A percentile compares a stretch with the other conserved stretches of the same genome.
Evolutionary conservation across 1,140 invertebrate species (phyloP).

Genomic region (Batillaria attramentaria): DNA sequence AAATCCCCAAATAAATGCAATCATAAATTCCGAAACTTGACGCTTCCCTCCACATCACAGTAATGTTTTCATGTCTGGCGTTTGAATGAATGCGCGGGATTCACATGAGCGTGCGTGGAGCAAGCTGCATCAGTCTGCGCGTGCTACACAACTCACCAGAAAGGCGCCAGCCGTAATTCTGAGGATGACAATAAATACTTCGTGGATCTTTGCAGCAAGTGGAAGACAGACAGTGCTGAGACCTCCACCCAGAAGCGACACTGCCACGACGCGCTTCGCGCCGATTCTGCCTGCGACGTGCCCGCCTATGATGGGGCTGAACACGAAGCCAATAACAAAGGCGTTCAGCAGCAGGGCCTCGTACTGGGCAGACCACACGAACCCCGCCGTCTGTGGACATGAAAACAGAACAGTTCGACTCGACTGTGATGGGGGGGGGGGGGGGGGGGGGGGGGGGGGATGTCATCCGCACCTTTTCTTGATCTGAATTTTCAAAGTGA

Average conservation of each 20-base stretch:
- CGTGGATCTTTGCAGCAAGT: conserved; percentile 16
- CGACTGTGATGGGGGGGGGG: too few species aligned
- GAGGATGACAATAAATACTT: conserved; percentile 10
- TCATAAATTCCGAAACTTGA: too few species aligned
- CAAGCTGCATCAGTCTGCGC: too few species aligned
- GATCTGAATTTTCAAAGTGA: neutral
- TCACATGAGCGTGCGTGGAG: too few species aligned
- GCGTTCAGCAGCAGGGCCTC: conserved; percentile 85
- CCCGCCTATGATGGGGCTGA: conserved; percentile 82
- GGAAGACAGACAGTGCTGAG: conserved; percentile 31
- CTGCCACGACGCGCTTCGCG: conserved; percentile 53
- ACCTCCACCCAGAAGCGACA: conserved; percentile 26
- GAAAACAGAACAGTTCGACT: neutral
- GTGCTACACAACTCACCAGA: conserved; percentile 31
- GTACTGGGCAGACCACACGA: conserved; percentile 29
- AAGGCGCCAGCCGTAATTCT: conserved; percentile 21
- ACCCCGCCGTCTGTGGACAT: conserved; percentile 9
- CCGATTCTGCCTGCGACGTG: conserved; percentile 77
- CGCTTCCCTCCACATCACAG: too few species aligned
- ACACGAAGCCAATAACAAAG: conserved; percentile 84
- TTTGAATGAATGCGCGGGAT: too few species aligned
- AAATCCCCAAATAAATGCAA: too few species aligned
- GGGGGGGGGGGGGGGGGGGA: too few species aligned
- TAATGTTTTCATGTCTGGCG: too few species aligned
- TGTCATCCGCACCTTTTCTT: too few species aligned